A percentile compares a stretch with the other conserved stretches of the same genome.
Conservation (phyloP, 2,888 invertebrate species). For the Tachina grossa region DNA sequence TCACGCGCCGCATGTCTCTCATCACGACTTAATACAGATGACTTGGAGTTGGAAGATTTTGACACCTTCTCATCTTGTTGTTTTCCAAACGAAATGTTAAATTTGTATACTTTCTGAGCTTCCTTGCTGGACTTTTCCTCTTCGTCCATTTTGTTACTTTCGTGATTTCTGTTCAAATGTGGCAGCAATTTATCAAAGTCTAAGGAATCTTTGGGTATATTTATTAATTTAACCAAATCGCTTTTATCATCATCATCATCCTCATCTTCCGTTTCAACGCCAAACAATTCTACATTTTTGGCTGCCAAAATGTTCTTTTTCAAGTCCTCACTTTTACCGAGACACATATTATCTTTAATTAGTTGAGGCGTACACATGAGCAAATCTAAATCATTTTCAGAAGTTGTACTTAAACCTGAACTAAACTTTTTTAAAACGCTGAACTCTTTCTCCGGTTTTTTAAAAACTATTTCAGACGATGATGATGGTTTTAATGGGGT, state of each 20-base stretch:
- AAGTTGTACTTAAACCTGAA: constrained; percentile 32
- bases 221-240: constrained; percentile 65
- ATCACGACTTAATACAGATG: constrained; percentile 51
- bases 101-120: constrained; percentile 56
- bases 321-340: constrained; percentile 32
- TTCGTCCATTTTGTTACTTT: background rate
- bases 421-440: constrained; percentile 13
- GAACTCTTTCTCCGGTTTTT: constrained; percentile 48
- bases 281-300: constrained; percentile 67
- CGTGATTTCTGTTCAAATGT: constrained; percentile 53
- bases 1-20: constrained; percentile 65
- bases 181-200: constrained; percentile 72
- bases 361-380: constrained; percentile 72
- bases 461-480: constrained; percentile 22
- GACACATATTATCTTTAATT: constrained; percentile 64
- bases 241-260: constrained; percentile 54
- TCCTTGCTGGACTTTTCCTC: constrained; percentile 38
- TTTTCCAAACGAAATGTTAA: constrained; percentile 56
- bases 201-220: constrained; percentile 62
- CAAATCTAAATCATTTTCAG: constrained; percentile 66
- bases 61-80: constrained; percentile 29
- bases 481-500: constrained; percentile 31
- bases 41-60: background rate
- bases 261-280: constrained; percentile 64
- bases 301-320: constrained; percentile 40